A percentile compares a stretch with the other conserved stretches of the same genome.
These are phyloP conservation scores for Lepilemur septentrionalis DNA, from an alignment of 2,797 vertebrate genomes.

Conservation along the genomic window DNA sequence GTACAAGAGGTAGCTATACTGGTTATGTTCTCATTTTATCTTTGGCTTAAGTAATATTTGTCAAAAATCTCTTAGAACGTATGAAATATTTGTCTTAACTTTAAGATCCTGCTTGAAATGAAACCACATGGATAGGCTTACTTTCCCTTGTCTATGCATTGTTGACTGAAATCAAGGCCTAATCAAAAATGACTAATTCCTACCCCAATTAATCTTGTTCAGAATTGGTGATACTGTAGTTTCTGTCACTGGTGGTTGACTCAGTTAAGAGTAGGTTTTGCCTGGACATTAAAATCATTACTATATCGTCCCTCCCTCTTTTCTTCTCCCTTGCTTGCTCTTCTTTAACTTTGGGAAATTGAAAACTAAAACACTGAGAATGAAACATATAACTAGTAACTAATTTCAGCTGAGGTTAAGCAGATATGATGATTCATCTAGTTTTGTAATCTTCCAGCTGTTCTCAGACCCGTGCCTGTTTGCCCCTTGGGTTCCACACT, in stretches of 20 bases:
- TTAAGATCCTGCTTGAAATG: conserved; percentile 8
- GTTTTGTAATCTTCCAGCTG: background rate
- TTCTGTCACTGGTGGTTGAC: background rate
- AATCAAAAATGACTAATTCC: conserved; percentile 40
- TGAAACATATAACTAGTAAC: background rate
- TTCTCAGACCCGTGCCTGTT: background rate
- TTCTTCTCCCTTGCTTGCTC: background rate
- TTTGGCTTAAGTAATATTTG: background rate
- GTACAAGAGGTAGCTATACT: background rate
- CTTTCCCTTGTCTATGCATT: conserved; percentile 6
- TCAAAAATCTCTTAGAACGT: conserved; percentile 11
- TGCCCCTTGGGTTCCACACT: background rate
- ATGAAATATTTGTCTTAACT: conserved; percentile 23
- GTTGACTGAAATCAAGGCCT: conserved; percentile 36
- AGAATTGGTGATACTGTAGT: background rate
- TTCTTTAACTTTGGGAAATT: conserved; percentile 1
- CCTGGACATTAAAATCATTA: background rate
- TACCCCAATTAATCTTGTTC: background rate
- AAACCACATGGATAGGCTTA: background rate
- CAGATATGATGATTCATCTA: background rate
- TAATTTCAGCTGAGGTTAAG: background rate
- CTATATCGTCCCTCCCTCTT: background rate
- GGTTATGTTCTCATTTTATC: background rate
- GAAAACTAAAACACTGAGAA: conserved; percentile 37
- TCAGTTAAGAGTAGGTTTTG: background rate